Percentiles rank a stretch among this genome's conserved stretches.
Conservation (phyloP, 2,113 vertebrate genomes). For the Sinosuthora webbiana region DNA sequence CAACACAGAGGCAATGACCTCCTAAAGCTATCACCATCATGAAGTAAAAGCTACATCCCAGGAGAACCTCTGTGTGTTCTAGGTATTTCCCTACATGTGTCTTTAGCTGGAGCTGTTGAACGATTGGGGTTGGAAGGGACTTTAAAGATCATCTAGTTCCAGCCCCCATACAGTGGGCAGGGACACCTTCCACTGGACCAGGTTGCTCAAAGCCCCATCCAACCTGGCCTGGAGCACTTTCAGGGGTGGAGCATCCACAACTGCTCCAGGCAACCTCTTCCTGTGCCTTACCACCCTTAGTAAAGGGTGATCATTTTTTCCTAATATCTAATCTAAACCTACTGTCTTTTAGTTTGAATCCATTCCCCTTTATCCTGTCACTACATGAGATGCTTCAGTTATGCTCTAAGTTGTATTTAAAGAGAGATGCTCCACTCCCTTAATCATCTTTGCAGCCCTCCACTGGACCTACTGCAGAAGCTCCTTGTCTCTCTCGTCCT, state of each 20-base stretch:
- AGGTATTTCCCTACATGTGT: background rate
- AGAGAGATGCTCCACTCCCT: background rate
- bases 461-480: background rate
- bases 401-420: background rate
- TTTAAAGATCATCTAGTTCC: background rate
- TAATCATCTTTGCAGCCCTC: background rate
- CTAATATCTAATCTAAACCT: background rate
- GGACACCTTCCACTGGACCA: background rate
- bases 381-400: background rate
- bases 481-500: background rate
- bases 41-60: background rate
- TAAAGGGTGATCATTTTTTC: background rate
- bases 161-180: background rate
- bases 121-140: accelerated
- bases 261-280: background rate
- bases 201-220: background rate
- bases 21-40: background rate
- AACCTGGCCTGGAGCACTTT: background rate
- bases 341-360: background rate
- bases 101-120: background rate
- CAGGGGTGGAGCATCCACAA: background rate
- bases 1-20: background rate
- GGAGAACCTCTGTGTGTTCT: background rate
- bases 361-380: background rate
- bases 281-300: background rate